Evolutionary conservation across 92 coral and sea anemone species (phyloP), one percentile per base, ranked within the genome.

Genomic region (Montipora capitata): DNA sequence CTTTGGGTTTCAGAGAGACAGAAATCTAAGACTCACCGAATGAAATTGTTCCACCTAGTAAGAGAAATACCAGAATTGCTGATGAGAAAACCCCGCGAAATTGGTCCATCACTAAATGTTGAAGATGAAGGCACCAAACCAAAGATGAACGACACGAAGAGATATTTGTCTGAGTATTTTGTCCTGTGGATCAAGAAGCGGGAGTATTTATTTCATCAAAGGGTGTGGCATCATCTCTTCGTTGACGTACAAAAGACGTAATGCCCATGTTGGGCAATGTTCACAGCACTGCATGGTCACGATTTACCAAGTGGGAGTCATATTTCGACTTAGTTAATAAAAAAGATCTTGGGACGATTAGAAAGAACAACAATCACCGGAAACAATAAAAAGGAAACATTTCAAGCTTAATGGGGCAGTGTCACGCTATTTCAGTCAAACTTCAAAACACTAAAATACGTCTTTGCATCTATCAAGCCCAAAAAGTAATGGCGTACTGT

Each of bases 141-240:
- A 27, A 12, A 49, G 77, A 11, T 68, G 6, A 10, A 40, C 45
- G 85, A 66, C 2, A 16, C 58, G 66, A 5, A 35, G 13, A 43
- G 58, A 18, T 63, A 45, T 79, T 17, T 79, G 74, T 7, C 81
- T 57, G 51, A 5, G 40, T 35, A 4, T 5, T 8, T 9, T 67
- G 67, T 7, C 40, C 11, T 7, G 48, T 44, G 6, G 41, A 77
- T 38, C 51, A 68, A 68, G 52, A 16, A 39, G 52, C n/a, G 11
- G 18, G 12, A 14, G 84, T 63, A 81, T 81, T 81, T 81, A 81
- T 81, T 51, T 68, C 69, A 49, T 17, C n/a, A 2, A 40, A 54
- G 12, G 74, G 74, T 5, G 84, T 27, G 65, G 85, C 85, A 59
- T 54, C 45, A 17, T 13, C 27, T 79, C 5, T 18, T 45, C 35